Evolutionary conservation across 2,888 invertebrate species (phyloP).

Genomic region (Eristalis intricaria): DNA sequence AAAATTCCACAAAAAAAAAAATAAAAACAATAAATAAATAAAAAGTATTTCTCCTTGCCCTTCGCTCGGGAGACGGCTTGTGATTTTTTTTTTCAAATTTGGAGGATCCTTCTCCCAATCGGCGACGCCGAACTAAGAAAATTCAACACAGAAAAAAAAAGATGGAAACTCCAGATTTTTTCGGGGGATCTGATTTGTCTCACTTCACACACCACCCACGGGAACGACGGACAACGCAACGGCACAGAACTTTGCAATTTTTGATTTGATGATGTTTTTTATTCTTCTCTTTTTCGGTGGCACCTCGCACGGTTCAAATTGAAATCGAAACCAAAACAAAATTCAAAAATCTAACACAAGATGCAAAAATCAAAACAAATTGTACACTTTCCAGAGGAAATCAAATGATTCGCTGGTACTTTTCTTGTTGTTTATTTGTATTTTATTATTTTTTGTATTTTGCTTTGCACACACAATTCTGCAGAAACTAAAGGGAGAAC

Average conservation of each 20-base stretch:
- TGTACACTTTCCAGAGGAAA: conserved; percentile 28
- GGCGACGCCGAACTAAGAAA: not conserved
- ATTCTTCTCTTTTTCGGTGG: not conserved
- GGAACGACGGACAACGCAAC: conserved; percentile 10
- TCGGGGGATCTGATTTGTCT: conserved; percentile 11
- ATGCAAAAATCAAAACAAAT: conserved; percentile 54
- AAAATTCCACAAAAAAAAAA: not conserved
- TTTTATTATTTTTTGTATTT: conserved; percentile 19
- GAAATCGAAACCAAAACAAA: conserved; percentile 35
- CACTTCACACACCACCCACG: conserved; percentile 53
- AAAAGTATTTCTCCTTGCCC: not conserved
- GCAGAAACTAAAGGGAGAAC: conserved; percentile 16
- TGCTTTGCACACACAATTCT: conserved; percentile 43
- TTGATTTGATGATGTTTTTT: not conserved
- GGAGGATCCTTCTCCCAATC: conserved; percentile 3
- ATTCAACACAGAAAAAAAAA: not conserved
- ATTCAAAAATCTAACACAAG: conserved; percentile 39
- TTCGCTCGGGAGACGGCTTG: not conserved
- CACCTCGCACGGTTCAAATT: conserved; percentile 12
- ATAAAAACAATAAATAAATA: not conserved
- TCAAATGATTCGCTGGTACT: not conserved
- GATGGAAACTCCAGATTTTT: conserved; percentile 31
- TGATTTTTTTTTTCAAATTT: not conserved
- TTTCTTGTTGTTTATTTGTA: not conserved
- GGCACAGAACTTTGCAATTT: not conserved